phyloP scores from a whole-genome alignment of 2,888 invertebrate species.

The Leptinotarsa peninsularis region DNA sequence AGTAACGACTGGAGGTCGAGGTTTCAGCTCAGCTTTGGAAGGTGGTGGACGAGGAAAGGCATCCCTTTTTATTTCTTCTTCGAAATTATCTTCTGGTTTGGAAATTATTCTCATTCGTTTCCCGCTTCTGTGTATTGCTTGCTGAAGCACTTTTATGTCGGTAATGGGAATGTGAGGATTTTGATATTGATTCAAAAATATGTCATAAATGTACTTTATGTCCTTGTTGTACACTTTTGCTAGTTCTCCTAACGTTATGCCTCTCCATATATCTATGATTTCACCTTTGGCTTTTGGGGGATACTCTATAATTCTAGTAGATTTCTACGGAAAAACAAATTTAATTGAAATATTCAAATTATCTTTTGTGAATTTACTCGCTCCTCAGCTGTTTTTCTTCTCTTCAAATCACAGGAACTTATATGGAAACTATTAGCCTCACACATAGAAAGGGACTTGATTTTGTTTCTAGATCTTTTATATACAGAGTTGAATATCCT shows the following conservation, averaged over 20 bases:
- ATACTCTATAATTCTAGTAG: slow-evolving; percentile 71
- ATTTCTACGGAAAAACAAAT: slow-evolving; percentile 63
- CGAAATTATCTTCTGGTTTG: slow-evolving; percentile 52
- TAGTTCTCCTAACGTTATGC: slow-evolving; percentile 84
- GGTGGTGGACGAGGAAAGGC: slow-evolving; percentile 76
- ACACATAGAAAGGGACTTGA: slow-evolving; percentile 15
- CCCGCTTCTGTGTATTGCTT: slow-evolving; percentile 60
- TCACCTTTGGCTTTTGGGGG: slow-evolving; percentile 70
- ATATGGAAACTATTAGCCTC: slow-evolving; percentile 53
- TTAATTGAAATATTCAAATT: background rate
- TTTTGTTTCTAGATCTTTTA: slow-evolving; percentile 33
- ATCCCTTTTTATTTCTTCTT: slow-evolving; percentile 57
- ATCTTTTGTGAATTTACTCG: slow-evolving; percentile 37
- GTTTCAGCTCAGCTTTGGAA: slow-evolving; percentile 72
- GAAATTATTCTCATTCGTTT: slow-evolving; percentile 62
- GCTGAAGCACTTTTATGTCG: slow-evolving; percentile 61
- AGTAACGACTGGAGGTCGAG: slow-evolving; percentile 93
- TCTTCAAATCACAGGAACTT: slow-evolving; percentile 68
- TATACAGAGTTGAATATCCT: slow-evolving; percentile 35
- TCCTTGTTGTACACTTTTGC: slow-evolving; percentile 74
- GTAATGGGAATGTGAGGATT: slow-evolving; percentile 55
- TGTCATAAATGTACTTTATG: slow-evolving; percentile 69
- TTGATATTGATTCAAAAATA: slow-evolving; percentile 59
- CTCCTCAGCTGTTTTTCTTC: slow-evolving; percentile 74
- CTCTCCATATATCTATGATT: slow-evolving; percentile 79